These are phyloP conservation scores for Neodiprion pinetum DNA, from an alignment of 1,140 invertebrate genomes.

Conservation along the genomic window DNA sequence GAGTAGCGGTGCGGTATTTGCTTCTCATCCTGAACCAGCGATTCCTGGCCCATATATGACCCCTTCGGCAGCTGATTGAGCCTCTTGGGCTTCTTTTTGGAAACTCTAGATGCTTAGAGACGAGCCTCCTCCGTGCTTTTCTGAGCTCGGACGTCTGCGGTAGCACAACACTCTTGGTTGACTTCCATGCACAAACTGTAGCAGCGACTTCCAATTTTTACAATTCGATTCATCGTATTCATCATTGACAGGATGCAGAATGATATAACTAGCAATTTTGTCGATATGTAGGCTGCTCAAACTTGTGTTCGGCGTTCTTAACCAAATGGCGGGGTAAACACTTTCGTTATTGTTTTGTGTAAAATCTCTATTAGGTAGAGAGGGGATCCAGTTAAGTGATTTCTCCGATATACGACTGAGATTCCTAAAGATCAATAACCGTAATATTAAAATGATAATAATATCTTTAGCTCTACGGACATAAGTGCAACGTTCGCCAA, in stretches of 20 bases:
- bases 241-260: constrained; percentile 9
- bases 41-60: not conserved
- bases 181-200: not conserved
- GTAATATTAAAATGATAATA: too few relatives aligned
- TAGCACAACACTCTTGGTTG: not conserved
- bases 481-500: too few relatives aligned
- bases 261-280: not conserved
- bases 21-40: not conserved
- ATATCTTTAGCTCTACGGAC: too few relatives aligned
- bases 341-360: constrained; percentile 12
- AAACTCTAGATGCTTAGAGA: not conserved
- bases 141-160: constrained; percentile 6
- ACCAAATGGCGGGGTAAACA: constrained; percentile 14
- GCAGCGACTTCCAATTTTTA: not conserved
- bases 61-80: not conserved
- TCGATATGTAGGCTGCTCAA: not conserved
- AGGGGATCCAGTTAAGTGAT: too few relatives aligned
- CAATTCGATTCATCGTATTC: not conserved
- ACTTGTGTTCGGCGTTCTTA: constrained; percentile 13
- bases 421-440: too few relatives aligned
- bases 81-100: constrained; percentile 4
- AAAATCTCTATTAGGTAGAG: too few relatives aligned
- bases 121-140: constrained; percentile 2
- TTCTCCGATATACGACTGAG: too few relatives aligned
- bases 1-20: too few relatives aligned